Percentiles rank a stretch among this genome's conserved stretches.
Evolutionary conservation across 2,797 vertebrate species (phyloP).

Genomic region (Monodelphis domestica): DNA sequence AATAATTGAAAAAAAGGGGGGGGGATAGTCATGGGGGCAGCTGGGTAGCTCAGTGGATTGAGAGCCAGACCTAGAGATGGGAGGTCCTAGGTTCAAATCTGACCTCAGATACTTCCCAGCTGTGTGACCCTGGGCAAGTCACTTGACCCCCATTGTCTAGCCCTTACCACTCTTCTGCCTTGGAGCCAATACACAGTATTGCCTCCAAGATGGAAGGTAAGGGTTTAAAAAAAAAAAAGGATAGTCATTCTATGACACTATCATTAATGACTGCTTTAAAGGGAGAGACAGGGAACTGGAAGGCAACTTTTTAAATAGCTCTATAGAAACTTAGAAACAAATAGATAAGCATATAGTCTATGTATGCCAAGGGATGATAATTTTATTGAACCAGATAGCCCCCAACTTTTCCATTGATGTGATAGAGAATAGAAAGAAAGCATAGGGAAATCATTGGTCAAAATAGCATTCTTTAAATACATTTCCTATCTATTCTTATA

Average conservation of each 20-base stretch:
- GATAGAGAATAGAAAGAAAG: conserved; percentile 31
- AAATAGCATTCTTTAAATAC: conserved; percentile 41
- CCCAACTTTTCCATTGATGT: conserved; percentile 16
- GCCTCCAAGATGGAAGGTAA: too few relatives aligned
- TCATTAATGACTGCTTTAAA: not conserved
- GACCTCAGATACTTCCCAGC: too few relatives aligned
- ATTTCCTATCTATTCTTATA: conserved; percentile 42
- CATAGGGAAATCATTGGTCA: conserved; percentile 32
- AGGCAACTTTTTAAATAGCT: not conserved
- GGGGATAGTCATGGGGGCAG: too few relatives aligned
- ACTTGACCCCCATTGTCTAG: too few relatives aligned
- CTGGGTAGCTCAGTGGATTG: too few relatives aligned
- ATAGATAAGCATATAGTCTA: not conserved
- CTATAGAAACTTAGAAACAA: not conserved
- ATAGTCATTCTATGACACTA: not conserved
- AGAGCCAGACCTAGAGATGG: too few relatives aligned
- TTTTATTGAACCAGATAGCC: conserved; percentile 5
- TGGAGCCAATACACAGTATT: too few relatives aligned
- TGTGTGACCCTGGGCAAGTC: too few relatives aligned
- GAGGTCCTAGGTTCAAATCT: too few relatives aligned
- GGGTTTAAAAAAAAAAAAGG: too few relatives aligned
- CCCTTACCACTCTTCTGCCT: too few relatives aligned
- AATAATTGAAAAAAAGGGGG: too few relatives aligned
- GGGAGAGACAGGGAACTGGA: not conserved
- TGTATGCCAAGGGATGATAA: not conserved